Percentiles rank a stretch among this genome's conserved stretches.
These are phyloP conservation scores for Melanotaenia pygmaea DNA, from an alignment of 2,797 vertebrate species.

Conservation along the genomic window DNA sequence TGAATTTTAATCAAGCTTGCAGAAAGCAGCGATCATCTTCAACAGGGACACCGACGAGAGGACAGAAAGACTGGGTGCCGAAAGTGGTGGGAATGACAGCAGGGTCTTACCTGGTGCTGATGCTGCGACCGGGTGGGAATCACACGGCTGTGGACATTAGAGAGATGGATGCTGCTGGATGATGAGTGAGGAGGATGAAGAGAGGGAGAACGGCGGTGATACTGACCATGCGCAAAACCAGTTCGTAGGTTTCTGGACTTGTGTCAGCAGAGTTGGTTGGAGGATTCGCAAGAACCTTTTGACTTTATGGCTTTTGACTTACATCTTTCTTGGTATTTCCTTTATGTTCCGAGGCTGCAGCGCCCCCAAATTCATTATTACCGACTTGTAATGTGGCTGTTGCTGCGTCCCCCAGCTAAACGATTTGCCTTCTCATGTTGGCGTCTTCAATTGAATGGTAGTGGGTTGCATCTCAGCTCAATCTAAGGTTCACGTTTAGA, in stretches of 20 bases:
- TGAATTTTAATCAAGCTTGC: neutral
- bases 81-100: neutral
- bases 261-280: constrained; percentile 8
- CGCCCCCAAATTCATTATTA: neutral
- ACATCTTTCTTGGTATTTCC: neutral
- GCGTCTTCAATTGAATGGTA: too few relatives aligned
- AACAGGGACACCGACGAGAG: neutral
- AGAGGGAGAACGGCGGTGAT: neutral
- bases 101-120: constrained; percentile 56
- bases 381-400: neutral
- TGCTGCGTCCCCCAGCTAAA: too few relatives aligned
- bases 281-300: constrained; percentile 19
- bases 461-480: too few relatives aligned
- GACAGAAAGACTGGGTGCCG: neutral
- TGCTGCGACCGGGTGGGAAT: constrained; percentile 24
- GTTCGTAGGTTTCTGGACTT: constrained; percentile 27
- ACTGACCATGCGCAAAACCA: constrained; percentile 68
- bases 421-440: too few relatives aligned
- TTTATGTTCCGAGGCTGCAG: neutral
- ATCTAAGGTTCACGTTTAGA: too few relatives aligned
- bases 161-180: constrained; percentile 49
- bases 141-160: constrained; percentile 23
- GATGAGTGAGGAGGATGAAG: constrained; percentile 23
- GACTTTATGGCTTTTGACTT: constrained; percentile 20
- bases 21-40: neutral